These are phyloP conservation scores for Sinentomon sp. DNA, from an alignment of 2,888 invertebrate species.

Conservation along the genomic window DNA sequence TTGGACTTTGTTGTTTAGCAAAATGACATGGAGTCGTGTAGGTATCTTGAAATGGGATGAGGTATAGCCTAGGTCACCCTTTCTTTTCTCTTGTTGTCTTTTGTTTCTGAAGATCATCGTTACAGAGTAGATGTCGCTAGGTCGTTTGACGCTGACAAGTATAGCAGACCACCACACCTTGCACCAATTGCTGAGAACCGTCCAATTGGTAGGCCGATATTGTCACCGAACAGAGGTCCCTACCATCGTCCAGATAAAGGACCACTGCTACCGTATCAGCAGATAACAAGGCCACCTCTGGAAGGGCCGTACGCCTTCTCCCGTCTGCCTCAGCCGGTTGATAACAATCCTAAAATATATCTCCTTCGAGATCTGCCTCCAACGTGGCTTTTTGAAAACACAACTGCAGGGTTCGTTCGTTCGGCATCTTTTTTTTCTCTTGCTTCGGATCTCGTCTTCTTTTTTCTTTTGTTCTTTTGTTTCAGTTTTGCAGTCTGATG, in stretches of 20 bases:
- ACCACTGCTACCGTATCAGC: conserved; percentile 21
- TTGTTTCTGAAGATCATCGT: too few species aligned
- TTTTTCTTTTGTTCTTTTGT: background rate
- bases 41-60: too few species aligned
- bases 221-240: too few species aligned
- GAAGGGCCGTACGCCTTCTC: conserved; percentile 79
- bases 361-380: conserved; percentile 38
- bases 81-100: too few species aligned
- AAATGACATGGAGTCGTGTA: too few species aligned
- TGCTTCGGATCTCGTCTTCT: background rate
- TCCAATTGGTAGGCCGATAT: too few species aligned
- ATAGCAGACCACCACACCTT: too few species aligned
- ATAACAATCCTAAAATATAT: conserved; percentile 51
- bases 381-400: conserved; percentile 62
- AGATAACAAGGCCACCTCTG: conserved; percentile 34
- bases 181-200: too few species aligned
- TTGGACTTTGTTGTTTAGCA: too few species aligned
- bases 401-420: conserved; percentile 40
- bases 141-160: too few species aligned
- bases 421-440: conserved; percentile 2
- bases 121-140: too few species aligned
- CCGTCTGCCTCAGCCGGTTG: conserved; percentile 46
- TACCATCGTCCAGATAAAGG: conserved; percentile 20
- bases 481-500: background rate
- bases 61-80: too few species aligned